Base-by-base conservation (phyloP, 2,888 invertebrate species). In the Phanerotoma sp. region DNA sequence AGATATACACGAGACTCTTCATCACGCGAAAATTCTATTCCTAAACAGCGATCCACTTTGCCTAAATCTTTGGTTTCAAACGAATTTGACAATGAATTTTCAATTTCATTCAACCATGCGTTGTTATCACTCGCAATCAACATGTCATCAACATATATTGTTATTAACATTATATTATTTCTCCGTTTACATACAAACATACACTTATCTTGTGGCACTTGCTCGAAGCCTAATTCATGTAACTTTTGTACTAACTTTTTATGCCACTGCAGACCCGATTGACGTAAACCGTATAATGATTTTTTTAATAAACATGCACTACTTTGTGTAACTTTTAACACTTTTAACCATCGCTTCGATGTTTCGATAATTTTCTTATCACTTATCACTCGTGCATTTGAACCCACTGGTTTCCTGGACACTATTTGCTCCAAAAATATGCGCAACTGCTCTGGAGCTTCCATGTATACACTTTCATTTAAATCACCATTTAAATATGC, bases 251-350 rank as follows among this genome's bases (percentile, higher is more conserved):
- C 25, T 16, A 61, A 22, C 28, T 49, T 57, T 15, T 41, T 50
- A 22, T 61, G 41, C 57, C 59, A 59, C 38, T 51, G 51, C 13
- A 56, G 11, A 9, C 57, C 56, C 7, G 58, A 56, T 38, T 57
- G 61, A 3, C 46, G 32, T 25, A 54, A 41, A 1, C 56, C 58
- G 18, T 60, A 58, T 30, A 60, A 22, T 3, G 58, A 15, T 28
- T 54, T 52, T 33, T 56, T 60, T n/a, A 56, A 33, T 13, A 51
- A 28, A 22, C 54, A 62, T n/a, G 58, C 60, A n/a, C 33, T 11
- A 25, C 7, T 7, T 25, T 5, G 25, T 7, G 5, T 25, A 6
- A 6, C 25, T 5, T 7, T 7, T 7, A 25, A 25, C 7, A 7
- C 25, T 25, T 7, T 5, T 6, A 6, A 6, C 25, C 25, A 25